Base-by-base conservation (phyloP, 2,888 invertebrate species). In the Tigriopus californicus region DNA sequence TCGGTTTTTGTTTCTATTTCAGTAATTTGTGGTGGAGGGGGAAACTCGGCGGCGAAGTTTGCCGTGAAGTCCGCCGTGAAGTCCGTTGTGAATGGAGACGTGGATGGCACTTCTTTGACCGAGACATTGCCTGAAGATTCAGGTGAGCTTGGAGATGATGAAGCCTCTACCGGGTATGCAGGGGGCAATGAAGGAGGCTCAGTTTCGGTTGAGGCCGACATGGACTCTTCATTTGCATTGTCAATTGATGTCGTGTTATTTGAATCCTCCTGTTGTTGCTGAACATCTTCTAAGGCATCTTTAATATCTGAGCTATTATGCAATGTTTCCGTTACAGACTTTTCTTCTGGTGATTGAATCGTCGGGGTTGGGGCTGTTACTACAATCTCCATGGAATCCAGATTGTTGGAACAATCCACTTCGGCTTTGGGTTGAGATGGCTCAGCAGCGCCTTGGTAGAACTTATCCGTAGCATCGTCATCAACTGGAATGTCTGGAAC, bases 301-400 rank as follows among this genome's bases (percentile, higher is more conserved):
- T 33, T 33, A 5, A 33, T 33, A 8, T 33, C 33, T 33, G 33
- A 33, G 10, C 18, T 44, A 18, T 15, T 44, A 18, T 4, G 44
- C 18, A 18, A 18, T 18, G n/a, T n/a, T 5, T 18, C 44, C 5
- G n/a, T 44, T 5, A 44, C 3, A n/a, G 44, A 44, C 15, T 44
- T 18, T 12, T 64, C 61, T 49, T 85, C 86, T 46, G 84, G 78
- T 68, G 87, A 86, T 73, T 91, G 90, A 67, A 81, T 75, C 84
- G 87, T 87, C 49, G 91, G 91, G 48, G 91, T 91, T 64, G 91
- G 90, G 59, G 89, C 89, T 52, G 90, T 91, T 71, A 91, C 89
- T 61, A 89, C 87, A 66, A 91, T 90, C 72, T 87, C 58, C 49
- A 33, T 58, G 13, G 42, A 57, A 8, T 40, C 46, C 13, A 57